These are phyloP conservation scores for Poicephalus meyeri DNA, from an alignment of 2,113 vertebrate genomes.

Conservation along the genomic window DNA sequence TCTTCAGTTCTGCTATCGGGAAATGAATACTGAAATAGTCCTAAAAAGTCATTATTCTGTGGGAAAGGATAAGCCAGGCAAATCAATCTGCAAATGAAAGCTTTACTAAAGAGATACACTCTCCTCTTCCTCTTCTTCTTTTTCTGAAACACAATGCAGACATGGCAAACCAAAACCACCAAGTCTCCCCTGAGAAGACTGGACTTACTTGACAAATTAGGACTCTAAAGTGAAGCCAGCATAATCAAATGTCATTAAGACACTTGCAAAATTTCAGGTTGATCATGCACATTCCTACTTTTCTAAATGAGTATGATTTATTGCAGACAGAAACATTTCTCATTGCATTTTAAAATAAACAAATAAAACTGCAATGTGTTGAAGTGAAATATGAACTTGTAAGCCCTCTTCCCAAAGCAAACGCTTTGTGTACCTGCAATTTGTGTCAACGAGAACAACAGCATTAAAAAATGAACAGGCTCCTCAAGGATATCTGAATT, in stretches of 20 bases:
- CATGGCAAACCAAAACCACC: not conserved
- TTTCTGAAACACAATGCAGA: not conserved
- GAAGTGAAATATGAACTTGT: not conserved
- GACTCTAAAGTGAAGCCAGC: not conserved
- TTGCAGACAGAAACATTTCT: not conserved
- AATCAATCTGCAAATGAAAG: not conserved
- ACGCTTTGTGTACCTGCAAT: not conserved
- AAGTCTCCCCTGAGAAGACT: not conserved
- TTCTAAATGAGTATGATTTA: not conserved
- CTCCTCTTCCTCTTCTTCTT: not conserved
- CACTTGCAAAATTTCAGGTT: not conserved
- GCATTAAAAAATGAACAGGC: not conserved
- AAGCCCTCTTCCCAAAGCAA: not conserved
- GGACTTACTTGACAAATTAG: not conserved
- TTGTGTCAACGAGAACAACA: not conserved
- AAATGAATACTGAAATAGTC: conserved; percentile 22
- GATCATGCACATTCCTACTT: not conserved
- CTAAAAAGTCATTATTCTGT: not conserved
- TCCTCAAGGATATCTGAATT: not conserved
- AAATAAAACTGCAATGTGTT: not conserved
- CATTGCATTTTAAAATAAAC: not conserved
- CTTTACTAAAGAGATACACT: not conserved
- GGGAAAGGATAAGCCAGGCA: not conserved
- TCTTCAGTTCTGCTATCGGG: not conserved
- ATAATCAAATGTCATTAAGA: not conserved